Evolutionary conservation across 1,140 invertebrate species (phyloP).

Genomic region (Drosophila virilis): DNA sequence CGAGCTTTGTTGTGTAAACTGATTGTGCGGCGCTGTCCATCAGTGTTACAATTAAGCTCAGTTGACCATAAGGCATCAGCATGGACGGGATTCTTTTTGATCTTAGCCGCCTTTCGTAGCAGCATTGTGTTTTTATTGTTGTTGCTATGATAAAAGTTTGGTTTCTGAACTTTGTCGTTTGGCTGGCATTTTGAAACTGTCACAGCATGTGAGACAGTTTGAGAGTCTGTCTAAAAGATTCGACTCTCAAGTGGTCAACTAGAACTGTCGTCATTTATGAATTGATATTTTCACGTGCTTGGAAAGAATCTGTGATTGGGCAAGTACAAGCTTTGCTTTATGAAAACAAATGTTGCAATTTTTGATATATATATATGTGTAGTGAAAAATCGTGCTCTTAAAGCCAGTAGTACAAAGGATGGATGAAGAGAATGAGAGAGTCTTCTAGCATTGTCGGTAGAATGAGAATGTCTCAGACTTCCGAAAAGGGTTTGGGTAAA

Average conservation of each 20-base stretch:
- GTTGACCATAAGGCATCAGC: constrained; percentile 19
- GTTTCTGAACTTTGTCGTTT: constrained; percentile 20
- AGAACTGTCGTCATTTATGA: not conserved
- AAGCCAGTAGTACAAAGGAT: too few relatives aligned
- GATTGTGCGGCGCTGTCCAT: constrained; percentile 30
- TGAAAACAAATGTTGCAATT: not conserved
- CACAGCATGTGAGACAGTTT: not conserved
- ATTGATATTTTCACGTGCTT: not conserved
- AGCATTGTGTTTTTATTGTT: constrained; percentile 10
- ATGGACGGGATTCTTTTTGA: constrained; percentile 16
- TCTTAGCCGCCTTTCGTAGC: constrained; percentile 2
- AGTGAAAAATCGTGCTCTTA: too few relatives aligned
- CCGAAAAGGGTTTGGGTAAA: too few relatives aligned
- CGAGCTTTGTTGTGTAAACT: constrained; percentile 34
- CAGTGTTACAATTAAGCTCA: constrained; percentile 49
- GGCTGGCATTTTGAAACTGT: constrained; percentile 16
- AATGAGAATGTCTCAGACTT: too few relatives aligned
- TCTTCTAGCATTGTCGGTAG: too few relatives aligned
- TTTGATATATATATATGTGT: too few relatives aligned
- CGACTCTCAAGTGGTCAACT: constrained; percentile 2
- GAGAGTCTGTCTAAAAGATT: not conserved
- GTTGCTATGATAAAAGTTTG: constrained; percentile 21
- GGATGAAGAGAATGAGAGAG: too few relatives aligned
- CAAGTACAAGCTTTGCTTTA: not conserved
- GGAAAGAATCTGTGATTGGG: not conserved